Base-by-base conservation (phyloP, 1,140 invertebrate genomes). In the Lutraria rhynchaena region DNA sequence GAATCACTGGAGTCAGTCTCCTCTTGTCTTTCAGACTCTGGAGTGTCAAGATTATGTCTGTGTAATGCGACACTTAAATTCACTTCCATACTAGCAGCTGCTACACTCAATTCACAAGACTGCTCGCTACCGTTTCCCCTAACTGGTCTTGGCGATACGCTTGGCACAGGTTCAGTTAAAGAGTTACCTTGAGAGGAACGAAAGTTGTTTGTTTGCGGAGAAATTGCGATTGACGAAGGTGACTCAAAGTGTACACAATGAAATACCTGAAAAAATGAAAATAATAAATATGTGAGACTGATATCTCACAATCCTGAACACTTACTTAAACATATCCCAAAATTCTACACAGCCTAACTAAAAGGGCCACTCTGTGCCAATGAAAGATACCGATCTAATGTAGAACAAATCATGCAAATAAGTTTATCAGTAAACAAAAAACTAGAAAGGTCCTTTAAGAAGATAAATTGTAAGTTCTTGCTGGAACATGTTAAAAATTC, bases 161-260 rank as follows among this genome's bases (percentile, higher is more conserved):
- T 67, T 3, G 37, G 5, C 37, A 41, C 15, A 41, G 5, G 4
- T 3, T 51, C 63, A 11, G 22, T 67, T 24, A 29, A 41, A 19
- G 35, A 9, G 0, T 17, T 44, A 3, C 3, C 24, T 2, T 3
- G 4, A 3, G 44, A 19, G 29, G 63, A 3, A 15, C 41, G 49
- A 24, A 11, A 41, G 49, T 41, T 67, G 44, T 41, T 31, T 4
- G 27, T 22, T 7, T 7, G 24, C 1, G 4, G 13, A 24, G 41
- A 4, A 49, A 27, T 4, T 15, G 15, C 15, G 29, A 15, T 27
- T 27, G 63, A 67, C 29, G 78, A 81, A 3, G 78, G 78, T 13
- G 69, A 51, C 35, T 99, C 98, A 92, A 99, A 96, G 93, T 99
- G 98, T 33, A 99, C 98, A 91, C 97, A 97, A 91, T 99, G 98